Conservation (phyloP, 2,888 invertebrate species). For the Flexamia atlantica region DNA sequence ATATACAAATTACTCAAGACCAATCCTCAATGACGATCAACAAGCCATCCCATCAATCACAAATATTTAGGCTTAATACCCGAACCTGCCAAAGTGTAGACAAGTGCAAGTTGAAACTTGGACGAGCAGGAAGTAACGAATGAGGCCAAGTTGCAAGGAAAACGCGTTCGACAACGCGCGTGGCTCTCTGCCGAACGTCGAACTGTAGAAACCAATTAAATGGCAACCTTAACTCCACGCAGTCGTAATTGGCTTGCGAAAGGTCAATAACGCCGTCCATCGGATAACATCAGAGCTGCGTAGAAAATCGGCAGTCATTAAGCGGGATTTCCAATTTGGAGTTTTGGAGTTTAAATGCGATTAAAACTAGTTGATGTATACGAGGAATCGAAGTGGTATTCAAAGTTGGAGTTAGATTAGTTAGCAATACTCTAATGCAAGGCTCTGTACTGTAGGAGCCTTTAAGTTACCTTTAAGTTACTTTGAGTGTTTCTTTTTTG, state of each 20-base stretch:
- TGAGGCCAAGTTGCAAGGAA: conserved; percentile 11
- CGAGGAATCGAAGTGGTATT: no score
- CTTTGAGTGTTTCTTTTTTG: no score
- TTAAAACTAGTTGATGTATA: no score
- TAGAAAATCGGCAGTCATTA: background rate
- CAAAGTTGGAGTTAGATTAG: no score
- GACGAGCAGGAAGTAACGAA: background rate
- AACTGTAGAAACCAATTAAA: conserved; percentile 4
- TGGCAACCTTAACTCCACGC: background rate
- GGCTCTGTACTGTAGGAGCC: no score
- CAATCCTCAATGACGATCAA: no score
- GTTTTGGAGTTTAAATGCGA: background rate
- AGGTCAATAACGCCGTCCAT: conserved; percentile 6
- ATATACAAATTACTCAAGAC: no score
- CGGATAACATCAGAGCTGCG: background rate
- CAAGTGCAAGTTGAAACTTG: background rate
- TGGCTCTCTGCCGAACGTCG: background rate
- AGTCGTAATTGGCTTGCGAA: background rate
- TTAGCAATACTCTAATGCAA: no score
- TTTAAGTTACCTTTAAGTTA: no score
- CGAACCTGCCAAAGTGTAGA: no score
- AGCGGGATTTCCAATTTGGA: background rate
- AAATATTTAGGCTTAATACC: no score
- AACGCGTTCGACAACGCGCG: background rate
- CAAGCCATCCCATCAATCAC: no score